Conservation (phyloP, 2,888 invertebrate genomes). For the Cecidostiba fungosa region DNA sequence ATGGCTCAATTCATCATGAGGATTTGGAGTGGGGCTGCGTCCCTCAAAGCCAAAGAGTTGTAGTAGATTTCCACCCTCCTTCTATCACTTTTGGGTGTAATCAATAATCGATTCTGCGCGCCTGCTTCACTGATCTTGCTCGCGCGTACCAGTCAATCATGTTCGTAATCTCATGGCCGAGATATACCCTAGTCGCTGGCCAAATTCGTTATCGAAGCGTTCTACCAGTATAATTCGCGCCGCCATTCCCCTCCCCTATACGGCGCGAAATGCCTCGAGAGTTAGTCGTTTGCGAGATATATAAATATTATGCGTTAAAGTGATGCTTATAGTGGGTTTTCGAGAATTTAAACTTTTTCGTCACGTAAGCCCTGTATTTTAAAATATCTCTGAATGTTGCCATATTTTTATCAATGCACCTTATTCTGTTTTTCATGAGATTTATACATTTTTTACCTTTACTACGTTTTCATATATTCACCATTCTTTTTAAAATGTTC, state of each 20-base stretch:
- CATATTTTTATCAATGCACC: constrained; percentile 4
- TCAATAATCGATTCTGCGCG: constrained; percentile 28
- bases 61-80: constrained; percentile 67
- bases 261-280: constrained; percentile 42
- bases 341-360: not conserved
- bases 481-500: constrained; percentile 21
- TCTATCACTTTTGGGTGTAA: not conserved
- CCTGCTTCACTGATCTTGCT: not conserved
- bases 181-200: constrained; percentile 62
- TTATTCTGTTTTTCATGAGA: not conserved
- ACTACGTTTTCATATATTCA: not conserved
- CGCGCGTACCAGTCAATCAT: constrained; percentile 50
- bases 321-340: constrained; percentile 36
- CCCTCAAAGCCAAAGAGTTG: constrained; percentile 68
- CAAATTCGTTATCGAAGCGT: constrained; percentile 55
- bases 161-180: constrained; percentile 58
- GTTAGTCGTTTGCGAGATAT: constrained; percentile 50
- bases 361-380: not conserved
- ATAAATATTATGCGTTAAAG: constrained; percentile 27
- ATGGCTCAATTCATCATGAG: constrained; percentile 75
- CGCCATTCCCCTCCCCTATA: not conserved
- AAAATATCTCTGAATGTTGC: not conserved
- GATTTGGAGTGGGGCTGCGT: constrained; percentile 69
- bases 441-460: not conserved
- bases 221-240: constrained; percentile 30